Conservation (phyloP, 2,888 invertebrate species). For the Bembecia ichneumoniformis region DNA sequence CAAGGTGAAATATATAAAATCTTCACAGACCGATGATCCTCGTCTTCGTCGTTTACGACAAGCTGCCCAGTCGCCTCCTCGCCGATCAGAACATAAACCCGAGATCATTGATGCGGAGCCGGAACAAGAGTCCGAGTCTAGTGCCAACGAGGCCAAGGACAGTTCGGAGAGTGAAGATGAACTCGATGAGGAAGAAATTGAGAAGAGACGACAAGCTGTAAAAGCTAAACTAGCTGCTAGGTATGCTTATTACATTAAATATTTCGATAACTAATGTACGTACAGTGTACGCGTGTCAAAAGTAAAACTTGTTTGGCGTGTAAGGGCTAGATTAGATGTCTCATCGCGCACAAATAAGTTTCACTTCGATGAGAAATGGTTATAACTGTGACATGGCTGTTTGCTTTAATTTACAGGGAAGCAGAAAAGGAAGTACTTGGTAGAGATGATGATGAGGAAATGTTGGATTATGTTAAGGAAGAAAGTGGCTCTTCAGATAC, state of each 20-base stretch:
- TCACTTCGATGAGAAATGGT: too few species aligned
- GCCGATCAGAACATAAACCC: slow-evolving; percentile 70
- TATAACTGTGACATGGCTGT: too few species aligned
- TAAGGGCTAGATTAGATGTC: too few species aligned
- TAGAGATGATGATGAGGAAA: slow-evolving; percentile 80
- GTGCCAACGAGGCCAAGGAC: slow-evolving; percentile 46
- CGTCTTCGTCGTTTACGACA: slow-evolving; percentile 79
- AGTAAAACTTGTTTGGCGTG: too few species aligned
- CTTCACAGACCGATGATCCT: slow-evolving; percentile 80
- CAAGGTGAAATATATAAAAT: too few species aligned
- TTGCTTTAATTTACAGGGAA: slow-evolving; percentile 46
- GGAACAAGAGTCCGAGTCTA: slow-evolving; percentile 56
- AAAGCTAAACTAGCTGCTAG: slow-evolving; percentile 61
- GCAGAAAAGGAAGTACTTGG: slow-evolving; percentile 82
- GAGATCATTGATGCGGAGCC: slow-evolving; percentile 62
- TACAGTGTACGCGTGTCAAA: too few species aligned
- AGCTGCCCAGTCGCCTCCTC: slow-evolving; percentile 65
- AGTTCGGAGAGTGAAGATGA: slow-evolving; percentile 85
- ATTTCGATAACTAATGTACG: neutral
- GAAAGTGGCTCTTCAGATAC: slow-evolving; percentile 86
- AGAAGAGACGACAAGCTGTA: slow-evolving; percentile 78
- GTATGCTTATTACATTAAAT: slow-evolving; percentile 20
- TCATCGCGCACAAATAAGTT: too few species aligned
- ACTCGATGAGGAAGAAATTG: slow-evolving; percentile 88
- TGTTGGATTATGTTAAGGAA: slow-evolving; percentile 75